Evolutionary conservation across 2,797 vertebrate genomes (phyloP).

Genomic region (Pipistrellus pipistrellus): DNA sequence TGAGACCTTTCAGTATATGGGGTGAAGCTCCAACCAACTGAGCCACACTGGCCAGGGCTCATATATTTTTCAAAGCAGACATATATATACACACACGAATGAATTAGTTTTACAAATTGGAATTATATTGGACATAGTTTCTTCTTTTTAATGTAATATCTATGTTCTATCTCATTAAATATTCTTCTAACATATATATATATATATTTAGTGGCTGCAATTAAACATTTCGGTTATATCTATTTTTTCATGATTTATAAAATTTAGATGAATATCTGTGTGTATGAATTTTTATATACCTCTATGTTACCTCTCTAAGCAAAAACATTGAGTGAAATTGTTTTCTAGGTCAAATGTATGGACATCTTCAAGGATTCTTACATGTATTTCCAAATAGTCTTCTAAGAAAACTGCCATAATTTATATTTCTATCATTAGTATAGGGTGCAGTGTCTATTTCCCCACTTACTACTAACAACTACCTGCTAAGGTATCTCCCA

Average conservation of each 20-base stretch:
- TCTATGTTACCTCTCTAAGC: not conserved
- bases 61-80: not conserved
- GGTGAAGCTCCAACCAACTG: no score
- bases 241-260: slow-evolving; percentile 40
- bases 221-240: not conserved
- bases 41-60: no score
- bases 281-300: not conserved
- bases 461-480: not conserved
- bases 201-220: slow-evolving; percentile 2
- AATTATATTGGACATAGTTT: slow-evolving; percentile 1
- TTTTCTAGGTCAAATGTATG: slow-evolving; percentile 4
- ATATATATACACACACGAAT: not conserved
- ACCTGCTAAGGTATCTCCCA: not conserved
- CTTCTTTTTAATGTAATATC: not conserved
- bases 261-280: not conserved
- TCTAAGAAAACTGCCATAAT: not conserved
- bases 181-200: slow-evolving; percentile 30
- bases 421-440: not conserved
- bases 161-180: slow-evolving; percentile 6
- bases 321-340: slow-evolving; percentile 22
- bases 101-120: slow-evolving; percentile 13
- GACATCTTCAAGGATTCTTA: not conserved
- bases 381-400: slow-evolving; percentile 25
- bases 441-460: not conserved
- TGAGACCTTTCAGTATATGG: no score